Base-by-base conservation (phyloP, 2,888 invertebrate species). In the Caenorhabditis imperialis region DNA sequence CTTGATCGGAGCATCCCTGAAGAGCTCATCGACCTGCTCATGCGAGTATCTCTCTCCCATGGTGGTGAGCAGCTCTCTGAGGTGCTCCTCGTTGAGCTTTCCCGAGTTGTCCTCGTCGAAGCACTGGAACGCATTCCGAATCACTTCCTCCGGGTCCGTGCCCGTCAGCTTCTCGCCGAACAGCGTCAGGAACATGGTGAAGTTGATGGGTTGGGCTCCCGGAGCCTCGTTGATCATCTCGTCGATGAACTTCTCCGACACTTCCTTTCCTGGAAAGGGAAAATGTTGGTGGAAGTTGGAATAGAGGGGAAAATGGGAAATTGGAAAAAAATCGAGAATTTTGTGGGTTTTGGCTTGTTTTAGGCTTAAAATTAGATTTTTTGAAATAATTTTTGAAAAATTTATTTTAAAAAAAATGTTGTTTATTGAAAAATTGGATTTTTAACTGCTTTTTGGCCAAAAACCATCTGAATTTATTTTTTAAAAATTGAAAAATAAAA, bases 161-260 rank as follows among this genome's bases (percentile, higher is more conserved):
- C 81, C 98, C 89, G 98, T 98, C 60, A 99, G 91, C 62, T 96
- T 93, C 89, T 99, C 99, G 10, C 99, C 99, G 88, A 99, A 99
- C 82, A 99, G 91, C 0, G 99, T 99, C 54, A 99, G 91, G 89
- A 99, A 99, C 98, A 99, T 99, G 35, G 99, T 99, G 89, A 99
- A 99, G 89, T 99, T 99, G 82, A 99, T 97, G 14, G 76, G 71
- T 40, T 75, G 75, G 10, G 97, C 96, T 14, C 88, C 88, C 0
- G 98, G 97, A 1, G 98, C 98, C 90, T 97, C 96, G 88, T 93
- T 95, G 94, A 99, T 97, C 99, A 99, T 99, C 42, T 92, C 93
- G 84, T 98, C 98, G 76, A 99, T 90, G 88, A 96, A 97, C 27
- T 95, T 94, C 86, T 99, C 98, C 10, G 93, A 94, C 1, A 97